A percentile compares a stretch with the other conserved stretches of the same genome.
These are phyloP conservation scores for Drosophila merina DNA, from an alignment of 2,888 invertebrate species.

Conservation along the genomic window DNA sequence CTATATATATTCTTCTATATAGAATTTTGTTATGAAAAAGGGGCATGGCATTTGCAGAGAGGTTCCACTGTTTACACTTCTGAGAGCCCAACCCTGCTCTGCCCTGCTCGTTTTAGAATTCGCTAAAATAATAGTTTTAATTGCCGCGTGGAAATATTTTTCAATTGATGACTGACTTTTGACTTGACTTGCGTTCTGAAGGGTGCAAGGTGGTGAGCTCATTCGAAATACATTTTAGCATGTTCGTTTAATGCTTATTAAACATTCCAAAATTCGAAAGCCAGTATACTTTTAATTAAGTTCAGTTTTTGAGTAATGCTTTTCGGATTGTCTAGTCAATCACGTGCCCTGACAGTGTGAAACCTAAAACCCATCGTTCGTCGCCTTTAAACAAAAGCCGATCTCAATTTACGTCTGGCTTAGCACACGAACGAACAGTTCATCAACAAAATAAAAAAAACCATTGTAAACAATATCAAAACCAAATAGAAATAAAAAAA, in stretches of 20 bases:
- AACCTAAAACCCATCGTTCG: constrained; percentile 51
- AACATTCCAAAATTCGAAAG: not conserved
- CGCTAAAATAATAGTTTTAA: constrained; percentile 22
- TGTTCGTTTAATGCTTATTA: not conserved
- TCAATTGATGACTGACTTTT: constrained; percentile 30
- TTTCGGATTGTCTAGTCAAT: constrained; percentile 4
- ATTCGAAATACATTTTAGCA: not conserved
- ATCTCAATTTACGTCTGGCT: constrained; percentile 30
- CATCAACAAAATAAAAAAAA: constrained; percentile 27
- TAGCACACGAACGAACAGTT: constrained; percentile 23
- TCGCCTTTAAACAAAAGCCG: constrained; percentile 44
- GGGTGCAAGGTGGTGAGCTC: constrained; percentile 6
- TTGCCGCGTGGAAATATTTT: constrained; percentile 40
- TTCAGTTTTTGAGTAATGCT: not conserved
- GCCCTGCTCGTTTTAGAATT: constrained; percentile 24
- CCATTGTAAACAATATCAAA: constrained; percentile 24
- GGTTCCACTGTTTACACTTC: not conserved
- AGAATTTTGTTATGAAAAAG: constrained; percentile 6
- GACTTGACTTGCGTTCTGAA: constrained; percentile 20
- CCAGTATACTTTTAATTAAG: not conserved
- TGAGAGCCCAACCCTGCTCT: constrained; percentile 7
- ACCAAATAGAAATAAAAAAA: constrained; percentile 2
- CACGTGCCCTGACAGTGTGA: constrained; percentile 48
- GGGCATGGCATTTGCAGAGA: constrained; percentile 11
- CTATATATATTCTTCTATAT: no score